phyloP scores from a whole-genome alignment of 2,888 invertebrate species.

The Nephrotoma appendiculata region DNA sequence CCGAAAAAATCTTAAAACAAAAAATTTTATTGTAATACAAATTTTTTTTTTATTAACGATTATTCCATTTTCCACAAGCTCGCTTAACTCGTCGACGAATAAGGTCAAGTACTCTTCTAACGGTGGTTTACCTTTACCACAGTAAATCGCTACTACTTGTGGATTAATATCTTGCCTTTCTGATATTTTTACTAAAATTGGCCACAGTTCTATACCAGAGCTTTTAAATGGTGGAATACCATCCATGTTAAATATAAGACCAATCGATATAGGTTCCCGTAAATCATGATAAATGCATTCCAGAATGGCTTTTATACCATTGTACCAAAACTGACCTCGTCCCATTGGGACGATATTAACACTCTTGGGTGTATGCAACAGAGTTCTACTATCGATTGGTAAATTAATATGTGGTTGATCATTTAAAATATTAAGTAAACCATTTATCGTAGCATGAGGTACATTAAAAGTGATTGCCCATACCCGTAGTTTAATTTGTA shows the following conservation, averaged over 20 bases:
- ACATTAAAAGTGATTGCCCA: too few species aligned
- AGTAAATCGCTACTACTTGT: neutral
- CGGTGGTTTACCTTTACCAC: neutral
- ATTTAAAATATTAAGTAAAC: too few species aligned
- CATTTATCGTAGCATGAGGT: too few species aligned
- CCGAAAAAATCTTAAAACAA: too few species aligned
- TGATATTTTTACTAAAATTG: neutral
- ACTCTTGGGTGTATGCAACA: neutral
- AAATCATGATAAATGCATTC: neutral
- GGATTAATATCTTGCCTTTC: neutral
- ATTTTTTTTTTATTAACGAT: neutral
- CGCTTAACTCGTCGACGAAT: neutral
- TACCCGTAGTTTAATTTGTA: too few species aligned
- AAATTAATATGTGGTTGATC: neutral
- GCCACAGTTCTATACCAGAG: neutral
- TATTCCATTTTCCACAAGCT: neutral
- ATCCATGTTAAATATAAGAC: neutral
- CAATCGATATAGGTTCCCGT: neutral
- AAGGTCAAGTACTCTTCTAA: neutral
- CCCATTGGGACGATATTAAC: neutral
- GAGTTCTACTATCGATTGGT: constrained; percentile 1
- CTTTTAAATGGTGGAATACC: neutral
- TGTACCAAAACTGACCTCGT: constrained; percentile 1
- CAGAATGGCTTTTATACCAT: neutral
- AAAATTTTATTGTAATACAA: neutral